phyloP scores from a whole-genome alignment of 2,797 vertebrate species.

The Pelodytes ibericus region DNA sequence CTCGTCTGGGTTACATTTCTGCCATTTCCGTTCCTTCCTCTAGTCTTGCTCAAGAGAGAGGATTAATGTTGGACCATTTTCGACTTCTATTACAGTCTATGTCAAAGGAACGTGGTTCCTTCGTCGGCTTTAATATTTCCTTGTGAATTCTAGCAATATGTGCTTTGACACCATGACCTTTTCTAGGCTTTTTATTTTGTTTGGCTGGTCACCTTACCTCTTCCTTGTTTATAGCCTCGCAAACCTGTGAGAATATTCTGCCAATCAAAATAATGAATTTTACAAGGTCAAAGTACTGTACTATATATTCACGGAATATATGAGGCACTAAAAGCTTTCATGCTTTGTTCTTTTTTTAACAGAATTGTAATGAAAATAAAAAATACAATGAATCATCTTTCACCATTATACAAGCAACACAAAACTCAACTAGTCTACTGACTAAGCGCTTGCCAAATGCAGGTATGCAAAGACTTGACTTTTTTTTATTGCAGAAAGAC shows the following conservation, averaged over 20 bases:
- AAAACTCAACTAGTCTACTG: background rate
- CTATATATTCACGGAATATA: constrained; percentile 30
- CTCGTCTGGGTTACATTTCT: constrained; percentile 35
- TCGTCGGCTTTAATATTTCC: constrained; percentile 44
- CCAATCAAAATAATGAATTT: constrained; percentile 49
- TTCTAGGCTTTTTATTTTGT: constrained; percentile 33
- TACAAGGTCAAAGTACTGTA: constrained; percentile 48
- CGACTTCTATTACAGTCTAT: constrained; percentile 31
- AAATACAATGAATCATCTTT: constrained; percentile 11
- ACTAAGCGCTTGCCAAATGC: background rate
- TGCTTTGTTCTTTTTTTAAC: constrained; percentile 32
- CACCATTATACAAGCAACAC: too few species aligned
- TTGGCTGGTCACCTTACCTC: constrained; percentile 38
- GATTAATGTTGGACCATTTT: constrained; percentile 44
- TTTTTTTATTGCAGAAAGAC: background rate
- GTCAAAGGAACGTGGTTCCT: constrained; percentile 36
- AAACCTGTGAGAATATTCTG: constrained; percentile 39
- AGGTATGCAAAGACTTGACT: background rate
- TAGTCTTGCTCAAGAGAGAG: constrained; percentile 30
- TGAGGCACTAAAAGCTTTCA: constrained; percentile 34
- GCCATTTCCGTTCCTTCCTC: constrained; percentile 26
- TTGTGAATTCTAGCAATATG: constrained; percentile 22
- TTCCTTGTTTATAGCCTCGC: constrained; percentile 44
- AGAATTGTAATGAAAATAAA: constrained; percentile 17
- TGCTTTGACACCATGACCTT: constrained; percentile 42